A percentile compares a stretch with the other conserved stretches of the same genome.
Conservation (phyloP, 2,113 vertebrate genomes). For the Hoplias malabaricus region DNA sequence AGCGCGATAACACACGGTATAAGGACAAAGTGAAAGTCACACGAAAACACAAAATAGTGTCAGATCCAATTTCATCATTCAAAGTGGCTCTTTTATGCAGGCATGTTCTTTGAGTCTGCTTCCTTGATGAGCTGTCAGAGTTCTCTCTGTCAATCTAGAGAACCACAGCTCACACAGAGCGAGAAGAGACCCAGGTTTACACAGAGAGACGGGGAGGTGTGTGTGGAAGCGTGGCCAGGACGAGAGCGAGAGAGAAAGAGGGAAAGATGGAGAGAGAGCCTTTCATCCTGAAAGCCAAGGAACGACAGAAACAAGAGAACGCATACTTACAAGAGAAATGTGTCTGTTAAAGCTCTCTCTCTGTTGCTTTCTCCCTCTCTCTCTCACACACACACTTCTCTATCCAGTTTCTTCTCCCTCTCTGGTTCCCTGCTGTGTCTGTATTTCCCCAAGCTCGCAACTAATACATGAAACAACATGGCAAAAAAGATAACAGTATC, state of each 20-base stretch:
- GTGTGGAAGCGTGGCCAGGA: neutral
- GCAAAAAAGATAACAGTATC: constrained; percentile 15
- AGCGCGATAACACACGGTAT: neutral
- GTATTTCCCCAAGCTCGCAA: constrained; percentile 21
- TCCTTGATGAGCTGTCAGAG: constrained; percentile 1
- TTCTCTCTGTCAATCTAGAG: neutral
- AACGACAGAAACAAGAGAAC: constrained; percentile 6
- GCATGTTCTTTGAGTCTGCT: neutral
- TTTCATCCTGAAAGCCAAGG: constrained; percentile 7
- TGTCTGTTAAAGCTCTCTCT: neutral
- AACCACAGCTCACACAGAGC: neutral
- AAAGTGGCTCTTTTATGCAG: neutral
- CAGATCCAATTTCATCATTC: constrained; percentile 16
- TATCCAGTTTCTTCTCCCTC: constrained; percentile 22
- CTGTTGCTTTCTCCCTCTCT: neutral
- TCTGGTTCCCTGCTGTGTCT: constrained; percentile 22
- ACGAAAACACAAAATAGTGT: neutral
- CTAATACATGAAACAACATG: constrained; percentile 22
- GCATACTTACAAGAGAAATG: constrained; percentile 15
- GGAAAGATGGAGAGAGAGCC: neutral
- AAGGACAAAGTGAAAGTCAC: constrained; percentile 2
- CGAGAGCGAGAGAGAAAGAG: no score
- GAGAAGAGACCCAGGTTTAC: neutral
- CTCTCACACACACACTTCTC: neutral
- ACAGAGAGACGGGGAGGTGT: neutral